phyloP scores from a whole-genome alignment of 2,888 invertebrate species.

The Patella depressa region DNA sequence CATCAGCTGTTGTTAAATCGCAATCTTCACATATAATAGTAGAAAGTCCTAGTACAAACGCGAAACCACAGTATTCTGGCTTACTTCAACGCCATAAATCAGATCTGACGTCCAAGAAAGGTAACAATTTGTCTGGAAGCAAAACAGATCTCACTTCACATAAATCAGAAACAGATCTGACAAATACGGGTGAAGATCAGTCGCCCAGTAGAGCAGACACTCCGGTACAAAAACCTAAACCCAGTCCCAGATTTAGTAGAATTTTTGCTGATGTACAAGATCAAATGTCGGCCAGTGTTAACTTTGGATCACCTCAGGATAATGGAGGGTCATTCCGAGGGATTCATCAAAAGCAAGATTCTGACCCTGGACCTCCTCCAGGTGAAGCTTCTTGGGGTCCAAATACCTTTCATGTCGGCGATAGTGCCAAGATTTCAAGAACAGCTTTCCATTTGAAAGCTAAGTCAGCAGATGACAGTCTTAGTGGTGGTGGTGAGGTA shows the following conservation, averaged over 20 bases:
- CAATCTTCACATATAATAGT: conserved; percentile 63
- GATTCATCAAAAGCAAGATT: conserved; percentile 17
- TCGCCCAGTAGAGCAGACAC: conserved; percentile 14
- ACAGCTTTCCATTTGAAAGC: conserved; percentile 48
- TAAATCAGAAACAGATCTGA: conserved; percentile 29
- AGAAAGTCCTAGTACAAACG: conserved; percentile 39
- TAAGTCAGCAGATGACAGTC: not conserved
- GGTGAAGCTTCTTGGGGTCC: not conserved
- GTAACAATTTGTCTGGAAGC: conserved; percentile 30
- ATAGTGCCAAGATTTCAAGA: conserved; percentile 40
- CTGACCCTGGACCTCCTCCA: conserved; percentile 14
- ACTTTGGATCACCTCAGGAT: conserved; percentile 23
- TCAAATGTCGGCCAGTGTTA: conserved; percentile 34
- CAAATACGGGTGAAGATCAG: conserved; percentile 14
- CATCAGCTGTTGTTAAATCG: conserved; percentile 66
- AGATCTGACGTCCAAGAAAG: conserved; percentile 63
- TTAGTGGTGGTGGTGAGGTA: conserved; percentile 8
- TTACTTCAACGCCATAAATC: conserved; percentile 62
- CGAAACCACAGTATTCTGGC: conserved; percentile 57
- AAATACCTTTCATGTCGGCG: conserved; percentile 25
- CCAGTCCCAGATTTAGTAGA: conserved; percentile 61
- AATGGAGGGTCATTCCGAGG: conserved; percentile 19
- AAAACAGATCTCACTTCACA: conserved; percentile 31
- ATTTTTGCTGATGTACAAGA: conserved; percentile 53
- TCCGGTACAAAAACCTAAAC: conserved; percentile 50